Percentiles rank a stretch among this genome's conserved stretches.
phyloP scores from a whole-genome alignment of 2,888 invertebrate species.

The Frankliniella intonsa region DNA sequence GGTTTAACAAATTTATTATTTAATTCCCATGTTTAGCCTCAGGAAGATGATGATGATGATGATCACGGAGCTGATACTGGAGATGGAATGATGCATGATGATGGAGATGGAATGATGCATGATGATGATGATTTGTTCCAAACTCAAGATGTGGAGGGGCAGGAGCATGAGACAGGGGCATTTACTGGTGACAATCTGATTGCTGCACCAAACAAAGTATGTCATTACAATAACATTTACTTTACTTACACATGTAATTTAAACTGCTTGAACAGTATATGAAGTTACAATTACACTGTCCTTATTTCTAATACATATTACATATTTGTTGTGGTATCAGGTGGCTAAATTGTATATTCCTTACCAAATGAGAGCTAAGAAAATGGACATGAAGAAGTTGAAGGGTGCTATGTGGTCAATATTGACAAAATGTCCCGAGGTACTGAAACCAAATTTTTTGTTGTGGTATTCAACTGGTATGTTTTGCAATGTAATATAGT shows the following conservation, averaged over 20 bases:
- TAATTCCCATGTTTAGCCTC: constrained; percentile 34
- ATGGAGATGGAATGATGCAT: constrained; percentile 43
- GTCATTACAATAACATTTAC: neutral
- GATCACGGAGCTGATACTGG: constrained; percentile 42
- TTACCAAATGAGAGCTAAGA: constrained; percentile 78
- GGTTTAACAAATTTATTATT: constrained; percentile 29
- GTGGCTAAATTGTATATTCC: constrained; percentile 68
- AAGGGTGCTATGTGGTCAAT: constrained; percentile 71
- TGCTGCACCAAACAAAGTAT: constrained; percentile 60
- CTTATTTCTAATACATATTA: neutral
- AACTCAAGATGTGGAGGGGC: constrained; percentile 42
- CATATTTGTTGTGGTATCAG: constrained; percentile 45
- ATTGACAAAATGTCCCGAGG: constrained; percentile 46
- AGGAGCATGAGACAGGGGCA: constrained; percentile 38
- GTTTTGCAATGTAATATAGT: neutral
- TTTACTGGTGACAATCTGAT: constrained; percentile 57
- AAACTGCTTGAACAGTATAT: neutral
- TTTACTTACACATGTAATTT: constrained; percentile 1
- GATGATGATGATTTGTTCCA: constrained; percentile 43
- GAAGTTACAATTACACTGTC: neutral
- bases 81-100: constrained; percentile 40
- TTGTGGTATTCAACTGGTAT: no score
- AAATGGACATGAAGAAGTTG: constrained; percentile 77
- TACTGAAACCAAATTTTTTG: neutral
- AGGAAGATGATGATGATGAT: constrained; percentile 43